Percentiles rank a stretch among this genome's conserved stretches.
phyloP scores from a whole-genome alignment of 1,140 invertebrate genomes.

The Calycopis cecrops region DNA sequence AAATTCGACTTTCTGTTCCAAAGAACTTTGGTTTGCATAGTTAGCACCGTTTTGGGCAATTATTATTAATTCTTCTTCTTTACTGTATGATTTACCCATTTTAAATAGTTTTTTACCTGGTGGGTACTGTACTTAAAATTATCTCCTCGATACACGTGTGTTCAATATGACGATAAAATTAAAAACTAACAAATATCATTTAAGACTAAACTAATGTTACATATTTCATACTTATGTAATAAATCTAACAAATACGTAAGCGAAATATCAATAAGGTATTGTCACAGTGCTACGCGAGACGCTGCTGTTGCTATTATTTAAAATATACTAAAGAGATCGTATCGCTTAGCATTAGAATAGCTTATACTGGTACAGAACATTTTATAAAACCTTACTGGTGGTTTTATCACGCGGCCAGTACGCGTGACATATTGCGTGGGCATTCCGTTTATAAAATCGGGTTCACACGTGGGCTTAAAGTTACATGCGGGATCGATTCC shows the following conservation, averaged over 20 bases:
- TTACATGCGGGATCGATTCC: neutral
- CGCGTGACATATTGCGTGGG: neutral
- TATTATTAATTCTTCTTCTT: slow-evolving; percentile 13
- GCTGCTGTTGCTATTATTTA: no score
- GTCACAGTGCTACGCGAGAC: no score
- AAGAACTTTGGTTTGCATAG: no score
- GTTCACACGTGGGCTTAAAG: neutral
- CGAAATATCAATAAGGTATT: neutral
- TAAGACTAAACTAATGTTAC: no score
- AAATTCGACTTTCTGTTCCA: slow-evolving; percentile 12
- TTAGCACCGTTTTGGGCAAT: slow-evolving; percentile 16
- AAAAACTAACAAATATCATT: no score
- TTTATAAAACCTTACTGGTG: neutral
- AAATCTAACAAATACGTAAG: neutral
- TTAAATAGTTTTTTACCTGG: neutral
- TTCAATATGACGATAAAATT: neutral
- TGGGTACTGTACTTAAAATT: neutral
- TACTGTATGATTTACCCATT: slow-evolving; percentile 15
- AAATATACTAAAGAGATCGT: no score
- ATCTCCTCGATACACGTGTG: neutral
- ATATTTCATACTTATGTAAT: neutral
- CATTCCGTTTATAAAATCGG: neutral
- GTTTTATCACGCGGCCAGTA: neutral
- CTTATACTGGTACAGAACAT: neutral
- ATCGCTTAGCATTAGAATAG: neutral